Evolutionary conservation across 1,140 invertebrate species (phyloP), one percentile per base, ranked within the genome.

Genomic region (Microplitis mediator): DNA sequence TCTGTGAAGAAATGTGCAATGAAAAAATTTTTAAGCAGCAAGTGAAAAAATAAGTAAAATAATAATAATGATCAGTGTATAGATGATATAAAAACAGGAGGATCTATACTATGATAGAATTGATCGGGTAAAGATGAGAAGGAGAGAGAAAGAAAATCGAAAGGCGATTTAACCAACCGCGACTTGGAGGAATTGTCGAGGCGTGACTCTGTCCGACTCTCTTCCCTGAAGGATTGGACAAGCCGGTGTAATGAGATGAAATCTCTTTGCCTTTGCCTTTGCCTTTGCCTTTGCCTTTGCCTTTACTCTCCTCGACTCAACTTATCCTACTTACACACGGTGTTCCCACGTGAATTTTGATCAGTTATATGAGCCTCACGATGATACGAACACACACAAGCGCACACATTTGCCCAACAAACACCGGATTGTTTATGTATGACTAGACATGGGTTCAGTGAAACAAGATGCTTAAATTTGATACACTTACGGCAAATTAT

Each of bases 131-230:
- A 50, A 23, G 23, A 23, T 23, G 45, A 50, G 45, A 50, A 13
- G 13, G 52, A 54, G 52, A 54, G 52, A 54, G 13, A 50, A 13
- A 54, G 9, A 13, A 23, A 54, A 67, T 67, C 31, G 65, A 67
- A 51, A 67, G 50, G 65, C 23, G 51, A 67, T 54, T 67, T 67
- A 67, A 67, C 65, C 50, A 67, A 52, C 50, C 65, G 65, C 52
- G 51, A 54, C 65, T 36, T 50, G 14, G n/a, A 67, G 51, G 31
- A 67, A 67, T 67, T 67, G 51, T 67, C 65, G 65, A 67, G 65
- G 65, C 65, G 65, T 67, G 65, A 67, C 65, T 67, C 36, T 50
- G 36, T 64, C 14, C 65, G 31, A 65, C 50, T 67, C 23, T 32
- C 9, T 31, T 64, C 39, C 16, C 32, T 35, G 13, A 13, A 54